Evolutionary conservation across 2,888 invertebrate species (phyloP).

Genomic region (Limenitis camilla): DNA sequence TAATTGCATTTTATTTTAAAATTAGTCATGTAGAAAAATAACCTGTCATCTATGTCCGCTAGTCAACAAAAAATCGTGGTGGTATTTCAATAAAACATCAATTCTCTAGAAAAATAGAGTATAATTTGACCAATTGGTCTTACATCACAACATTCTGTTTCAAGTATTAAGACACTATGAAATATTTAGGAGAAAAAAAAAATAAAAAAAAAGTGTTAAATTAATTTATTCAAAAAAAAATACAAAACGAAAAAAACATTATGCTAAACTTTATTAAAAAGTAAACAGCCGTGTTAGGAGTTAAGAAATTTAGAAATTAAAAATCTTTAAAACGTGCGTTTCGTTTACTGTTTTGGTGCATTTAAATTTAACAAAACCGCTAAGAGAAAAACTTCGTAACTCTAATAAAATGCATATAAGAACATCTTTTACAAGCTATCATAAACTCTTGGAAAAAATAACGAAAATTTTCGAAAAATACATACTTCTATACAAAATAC

Average conservation of each 20-base stretch:
- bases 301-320: too few relatives aligned
- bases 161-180: conserved; percentile 28
- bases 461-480: conserved; percentile 58
- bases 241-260: conserved; percentile 58
- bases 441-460: conserved; percentile 15
- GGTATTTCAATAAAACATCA: conserved; percentile 17
- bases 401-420: conserved; percentile 7
- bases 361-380: conserved; percentile 6
- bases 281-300: conserved; percentile 35
- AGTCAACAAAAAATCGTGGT: too few relatives aligned
- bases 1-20: too few relatives aligned
- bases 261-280: conserved; percentile 50
- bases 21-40: too few relatives aligned
- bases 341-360: too few relatives aligned
- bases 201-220: conserved; percentile 56
- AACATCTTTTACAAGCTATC: conserved; percentile 7
- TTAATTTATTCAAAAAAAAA: conserved; percentile 69
- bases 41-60: too few relatives aligned
- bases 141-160: conserved; percentile 57
- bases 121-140: conserved; percentile 54
- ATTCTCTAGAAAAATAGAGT: conserved; percentile 60
- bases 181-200: conserved; percentile 24
- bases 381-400: background rate
- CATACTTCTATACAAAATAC: conserved; percentile 51
- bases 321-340: too few relatives aligned